Evolutionary conservation across 92 coral and sea anemone genomes (phyloP), one percentile per base, ranked within the genome.

Genomic region (Epizoanthus rinbou): DNA sequence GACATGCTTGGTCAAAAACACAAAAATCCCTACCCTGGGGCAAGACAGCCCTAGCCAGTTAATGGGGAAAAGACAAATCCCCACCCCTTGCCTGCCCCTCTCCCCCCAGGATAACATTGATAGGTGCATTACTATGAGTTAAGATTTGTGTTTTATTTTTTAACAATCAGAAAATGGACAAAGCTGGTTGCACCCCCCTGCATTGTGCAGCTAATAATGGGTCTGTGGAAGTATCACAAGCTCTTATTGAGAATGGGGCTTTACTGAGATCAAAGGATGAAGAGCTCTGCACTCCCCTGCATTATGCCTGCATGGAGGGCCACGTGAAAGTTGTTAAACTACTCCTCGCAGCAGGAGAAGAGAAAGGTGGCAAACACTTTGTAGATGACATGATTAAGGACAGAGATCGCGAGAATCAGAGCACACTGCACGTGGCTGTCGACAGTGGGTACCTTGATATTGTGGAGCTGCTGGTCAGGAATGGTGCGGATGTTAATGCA

Each of bases 231-330:
- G 79, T 93, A 4, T 90, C 87, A 10, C 85, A 85, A 66, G 90
- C 89, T 10, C 84, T 93, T 52, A 65, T 89, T 17, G 86, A 87
- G 33, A 87, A 84, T 28, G 94, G 94, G 17, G 94, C 98, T 15
- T 89, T 87, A 58, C 47, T 80, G 56, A 56, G 91, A 64, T 86
- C 94, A 15, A 89, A 90, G 64, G 98, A 96, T 85, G 83, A 69
- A 66, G 98, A 94, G 57, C 33, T 69, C 37, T 88, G 89, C 75
- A 92, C 99, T 2, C 98, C 99, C 18, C 60, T 96, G 22, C 99
- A 96, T 62, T 94, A 94, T 63, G 99, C 99, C 9, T 94, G 98
- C 64, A 85, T 91, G 22, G 98, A 96, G 54, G 99, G 99, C 8
- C 89, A 91, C 59, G 52, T 88, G 0, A 74, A 83, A 43, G 88